These are phyloP conservation scores for Melanotaenia trifasciata DNA, from an alignment of 2,797 vertebrate genomes.

Conservation along the genomic window DNA sequence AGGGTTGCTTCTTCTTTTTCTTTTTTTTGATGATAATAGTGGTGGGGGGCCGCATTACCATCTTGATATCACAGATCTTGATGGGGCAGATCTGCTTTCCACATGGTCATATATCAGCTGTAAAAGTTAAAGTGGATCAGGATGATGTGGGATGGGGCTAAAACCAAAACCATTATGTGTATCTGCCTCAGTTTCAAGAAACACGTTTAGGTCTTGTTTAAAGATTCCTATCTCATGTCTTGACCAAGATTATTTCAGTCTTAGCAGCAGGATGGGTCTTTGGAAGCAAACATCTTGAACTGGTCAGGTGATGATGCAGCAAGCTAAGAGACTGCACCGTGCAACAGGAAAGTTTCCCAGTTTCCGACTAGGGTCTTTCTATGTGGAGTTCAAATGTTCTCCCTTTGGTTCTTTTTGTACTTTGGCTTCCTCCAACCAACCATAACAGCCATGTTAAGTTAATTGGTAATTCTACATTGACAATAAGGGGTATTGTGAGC, in stretches of 20 bases:
- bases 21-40: conserved; percentile 2
- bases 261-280: background rate
- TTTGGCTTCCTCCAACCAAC: no score
- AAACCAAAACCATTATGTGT: conserved; percentile 19
- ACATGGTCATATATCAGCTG: conserved; percentile 28
- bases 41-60: background rate
- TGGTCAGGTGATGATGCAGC: background rate
- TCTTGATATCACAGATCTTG: conserved; percentile 22
- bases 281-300: background rate
- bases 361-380: background rate
- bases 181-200: conserved; percentile 8
- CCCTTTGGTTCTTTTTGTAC: no score
- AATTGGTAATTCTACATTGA: no score
- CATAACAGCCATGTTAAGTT: no score
- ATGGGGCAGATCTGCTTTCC: background rate
- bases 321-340: background rate
- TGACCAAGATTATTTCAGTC: background rate
- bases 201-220: background rate
- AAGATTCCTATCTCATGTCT: background rate
- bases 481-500: no score
- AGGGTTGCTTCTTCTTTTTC: conserved; percentile 1
- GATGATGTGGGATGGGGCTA: background rate
- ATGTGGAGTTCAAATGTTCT: background rate
- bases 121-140: conserved; percentile 11
- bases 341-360: background rate